Evolutionary conservation across 2,888 invertebrate genomes (phyloP), one percentile per base, ranked within the genome.

Genomic region (Endomychus coccineus): DNA sequence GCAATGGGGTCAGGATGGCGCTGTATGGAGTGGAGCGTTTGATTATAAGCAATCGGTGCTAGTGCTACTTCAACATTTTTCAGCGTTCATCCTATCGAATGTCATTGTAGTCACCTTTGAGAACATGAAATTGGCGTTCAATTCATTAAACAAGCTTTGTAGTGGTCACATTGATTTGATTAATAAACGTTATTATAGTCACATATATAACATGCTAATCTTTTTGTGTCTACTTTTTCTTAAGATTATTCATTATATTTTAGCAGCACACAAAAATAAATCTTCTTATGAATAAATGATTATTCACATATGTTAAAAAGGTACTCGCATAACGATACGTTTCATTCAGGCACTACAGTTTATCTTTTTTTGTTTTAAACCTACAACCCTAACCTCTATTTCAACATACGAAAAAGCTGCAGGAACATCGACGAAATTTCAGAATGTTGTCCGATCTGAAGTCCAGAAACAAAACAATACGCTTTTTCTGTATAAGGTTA

Each of bases 331-430:
- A 50, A 51, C 50, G 58, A 58, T 58, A 58, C 56, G 56, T 58
- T 51, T 53, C 50, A 51, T 49, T 56, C 53, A 58, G 56, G 58
- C 58, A 56, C 58, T 56, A 56, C 55, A 58, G 57, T 57, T 52
- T 51, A 43, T 43, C 30, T 29, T 37, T 31, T 30, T 32, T n/a
- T n/a, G n/a, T n/a, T n/a, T n/a, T n/a, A n/a, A n/a, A n/a, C n/a
- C n/a, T n/a, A n/a, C n/a, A n/a, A n/a, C n/a, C n/a, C n/a, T n/a
- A n/a, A n/a, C n/a, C n/a, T n/a, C n/a, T n/a, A n/a, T n/a, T n/a
- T n/a, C n/a, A n/a, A n/a, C n/a, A n/a, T n/a, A 16, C 29, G 11
- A 37, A 28, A 17, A 34, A 27, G 22, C 24, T 13, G 7, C 16
- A 5, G 2, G 25, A 22, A 13, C 9, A 17, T 12, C 7, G 22